phyloP scores from a whole-genome alignment of 2,113 vertebrate genomes.

The Oncorhynchus masou region DNA sequence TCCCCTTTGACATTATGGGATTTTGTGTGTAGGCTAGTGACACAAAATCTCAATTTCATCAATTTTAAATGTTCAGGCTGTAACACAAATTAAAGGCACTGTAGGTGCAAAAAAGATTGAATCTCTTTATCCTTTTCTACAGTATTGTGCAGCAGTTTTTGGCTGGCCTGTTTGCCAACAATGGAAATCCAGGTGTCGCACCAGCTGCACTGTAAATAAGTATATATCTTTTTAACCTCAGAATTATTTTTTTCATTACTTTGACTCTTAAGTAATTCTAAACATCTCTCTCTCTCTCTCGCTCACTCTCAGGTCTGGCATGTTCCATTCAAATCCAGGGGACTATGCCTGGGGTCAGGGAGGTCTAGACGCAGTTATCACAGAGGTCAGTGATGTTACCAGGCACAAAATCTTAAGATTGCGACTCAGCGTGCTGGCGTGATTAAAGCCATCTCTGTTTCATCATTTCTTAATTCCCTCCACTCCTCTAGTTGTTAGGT shows the following conservation, averaged over 20 bases:
- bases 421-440: no score
- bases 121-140: slow-evolving; percentile 19
- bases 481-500: slow-evolving; percentile 78
- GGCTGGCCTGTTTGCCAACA: slow-evolving; percentile 83
- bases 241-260: slow-evolving; percentile 31
- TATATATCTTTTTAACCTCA: background rate
- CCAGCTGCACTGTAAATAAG: slow-evolving; percentile 80
- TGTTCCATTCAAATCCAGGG: slow-evolving; percentile 88
- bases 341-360: slow-evolving; percentile 96
- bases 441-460: background rate
- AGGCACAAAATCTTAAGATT: background rate
- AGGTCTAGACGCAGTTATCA: slow-evolving; percentile 87
- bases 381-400: slow-evolving; percentile 80
- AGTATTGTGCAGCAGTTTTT: slow-evolving; percentile 92
- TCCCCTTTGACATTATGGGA: no score
- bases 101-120: background rate
- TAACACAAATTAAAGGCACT: background rate
- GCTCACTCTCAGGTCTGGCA: slow-evolving; percentile 75
- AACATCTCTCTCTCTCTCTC: slow-evolving; percentile 2
- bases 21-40: no score
- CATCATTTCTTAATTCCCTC: background rate
- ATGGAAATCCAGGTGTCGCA: slow-evolving; percentile 73
- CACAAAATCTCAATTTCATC: no score
- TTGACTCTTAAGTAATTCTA: background rate
- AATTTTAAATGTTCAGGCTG: no score